Evolutionary conservation across 2,888 invertebrate genomes (phyloP), one percentile per base, ranked within the genome.

Genomic region (Nysson spinosus): DNA sequence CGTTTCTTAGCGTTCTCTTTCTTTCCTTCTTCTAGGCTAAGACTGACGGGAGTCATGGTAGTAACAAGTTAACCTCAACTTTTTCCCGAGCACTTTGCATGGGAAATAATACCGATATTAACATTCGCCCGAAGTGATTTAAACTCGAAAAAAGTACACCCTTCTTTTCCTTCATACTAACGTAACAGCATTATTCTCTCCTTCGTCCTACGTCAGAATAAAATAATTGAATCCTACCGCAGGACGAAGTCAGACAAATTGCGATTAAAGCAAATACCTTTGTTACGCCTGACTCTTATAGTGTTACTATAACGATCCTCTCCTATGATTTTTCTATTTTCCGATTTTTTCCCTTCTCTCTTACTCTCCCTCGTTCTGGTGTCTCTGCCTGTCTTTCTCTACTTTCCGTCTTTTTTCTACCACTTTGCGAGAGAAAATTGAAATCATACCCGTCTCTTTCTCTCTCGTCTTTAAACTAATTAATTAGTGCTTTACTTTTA

Each of bases 391-490:
- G n/a, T 16, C 22, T 16, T 20, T 24, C 22, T 16, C 40, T 24
- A 17, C 44, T 46, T 0, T 22, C 44, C n/a, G 1, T 24, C 11
- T 22, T 44, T 16, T 24, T 17, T 26, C 12, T 16, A 24, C 26
- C 24, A 34, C 20, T 14, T 26, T 39, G n/a, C n/a, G n/a, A n/a
- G n/a, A n/a, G n/a, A n/a, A n/a, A n/a, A n/a, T n/a, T n/a, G n/a
- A n/a, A n/a, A n/a, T n/a, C n/a, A n/a, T n/a, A n/a, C n/a, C 19
- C 47, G 19, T 46, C 43, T 28, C 24, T 55, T 20, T 60, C 43
- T 39, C 43, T 37, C 19, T 39, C 20, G n/a, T 49, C 39, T 54
- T 47, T 7, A 46, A 60, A 34, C 40, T 63, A 71, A 47, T n/a
- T 28, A 51, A 20, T 52, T 28, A 54, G 61, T 55, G 46, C 24